Conservation (phyloP, 2,113 vertebrate genomes). For the Barbus barbus region DNA sequence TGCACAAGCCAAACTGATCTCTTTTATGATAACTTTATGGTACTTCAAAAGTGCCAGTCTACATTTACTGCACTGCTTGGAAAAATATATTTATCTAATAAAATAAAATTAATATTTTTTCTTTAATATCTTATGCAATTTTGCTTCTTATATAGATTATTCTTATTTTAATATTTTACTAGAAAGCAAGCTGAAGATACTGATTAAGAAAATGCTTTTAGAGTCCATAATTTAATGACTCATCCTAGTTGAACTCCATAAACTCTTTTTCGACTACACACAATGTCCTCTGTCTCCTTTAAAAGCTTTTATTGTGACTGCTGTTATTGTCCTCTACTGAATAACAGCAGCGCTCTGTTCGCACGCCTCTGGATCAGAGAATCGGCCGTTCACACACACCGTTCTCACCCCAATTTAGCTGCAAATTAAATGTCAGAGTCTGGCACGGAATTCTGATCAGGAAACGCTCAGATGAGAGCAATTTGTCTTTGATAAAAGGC, state of each 20-base stretch:
- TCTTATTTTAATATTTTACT: background rate
- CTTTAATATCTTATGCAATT: background rate
- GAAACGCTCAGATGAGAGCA: constrained; percentile 51
- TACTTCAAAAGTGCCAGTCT: background rate
- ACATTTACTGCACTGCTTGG: background rate
- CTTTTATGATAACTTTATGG: background rate
- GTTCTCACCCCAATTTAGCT: constrained; percentile 71
- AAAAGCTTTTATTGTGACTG: constrained; percentile 38
- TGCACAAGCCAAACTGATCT: background rate
- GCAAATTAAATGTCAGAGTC: constrained; percentile 70
- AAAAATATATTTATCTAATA: background rate
- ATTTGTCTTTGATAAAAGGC: constrained; percentile 48
- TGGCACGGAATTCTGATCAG: constrained; percentile 57
- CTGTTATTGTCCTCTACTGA: background rate
- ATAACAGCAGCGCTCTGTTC: background rate
- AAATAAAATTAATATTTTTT: background rate
- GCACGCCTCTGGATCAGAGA: background rate
- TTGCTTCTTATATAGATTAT: background rate
- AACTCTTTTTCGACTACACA: background rate
- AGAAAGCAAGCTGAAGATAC: background rate
- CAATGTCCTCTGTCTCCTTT: constrained; percentile 17
- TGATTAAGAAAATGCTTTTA: background rate
- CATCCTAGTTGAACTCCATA: background rate
- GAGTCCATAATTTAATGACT: constrained; percentile 7
- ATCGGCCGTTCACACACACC: constrained; percentile 58